phyloP scores from a whole-genome alignment of 2,888 invertebrate genomes.

The Oxytorus armatus region DNA sequence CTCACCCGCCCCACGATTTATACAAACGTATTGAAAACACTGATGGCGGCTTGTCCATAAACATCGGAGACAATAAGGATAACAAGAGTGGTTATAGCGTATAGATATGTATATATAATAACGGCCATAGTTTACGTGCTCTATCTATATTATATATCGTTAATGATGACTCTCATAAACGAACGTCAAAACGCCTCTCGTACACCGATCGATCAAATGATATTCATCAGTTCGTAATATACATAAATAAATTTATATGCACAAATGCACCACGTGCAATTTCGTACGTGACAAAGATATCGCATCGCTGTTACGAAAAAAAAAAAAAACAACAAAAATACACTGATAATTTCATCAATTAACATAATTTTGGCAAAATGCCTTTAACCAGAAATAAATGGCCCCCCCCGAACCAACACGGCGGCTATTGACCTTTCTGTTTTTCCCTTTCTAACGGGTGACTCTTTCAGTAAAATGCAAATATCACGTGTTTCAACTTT shows the following conservation, averaged over 20 bases:
- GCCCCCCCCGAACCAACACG: slow-evolving; percentile 76
- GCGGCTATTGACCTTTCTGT: slow-evolving; percentile 82
- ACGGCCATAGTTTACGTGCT: neutral
- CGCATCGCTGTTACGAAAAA: neutral
- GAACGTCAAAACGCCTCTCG: neutral
- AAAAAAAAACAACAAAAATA: slow-evolving; percentile 59
- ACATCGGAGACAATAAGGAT: slow-evolving; percentile 54
- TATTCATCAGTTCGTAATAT: too few species aligned
- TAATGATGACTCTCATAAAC: slow-evolving; percentile 26
- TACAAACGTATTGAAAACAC: slow-evolving; percentile 53
- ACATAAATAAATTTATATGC: neutral
- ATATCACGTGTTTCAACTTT: neutral
- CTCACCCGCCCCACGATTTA: too few species aligned
- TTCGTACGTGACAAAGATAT: slow-evolving; percentile 17
- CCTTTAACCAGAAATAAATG: slow-evolving; percentile 80
- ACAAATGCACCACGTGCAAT: neutral
- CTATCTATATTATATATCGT: slow-evolving; percentile 22
- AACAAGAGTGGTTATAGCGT: neutral
- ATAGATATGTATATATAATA: neutral
- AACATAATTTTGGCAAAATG: slow-evolving; percentile 82
- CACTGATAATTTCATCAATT: slow-evolving; percentile 81
- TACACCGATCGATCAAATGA: neutral
- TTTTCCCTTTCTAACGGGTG: slow-evolving; percentile 70
- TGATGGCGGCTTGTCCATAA: slow-evolving; percentile 49
- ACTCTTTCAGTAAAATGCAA: slow-evolving; percentile 13